A percentile compares a stretch with the other conserved stretches of the same genome.
These are phyloP conservation scores for Artibeus jamaicensis DNA, from an alignment of 2,797 vertebrate species.

Conservation along the genomic window DNA sequence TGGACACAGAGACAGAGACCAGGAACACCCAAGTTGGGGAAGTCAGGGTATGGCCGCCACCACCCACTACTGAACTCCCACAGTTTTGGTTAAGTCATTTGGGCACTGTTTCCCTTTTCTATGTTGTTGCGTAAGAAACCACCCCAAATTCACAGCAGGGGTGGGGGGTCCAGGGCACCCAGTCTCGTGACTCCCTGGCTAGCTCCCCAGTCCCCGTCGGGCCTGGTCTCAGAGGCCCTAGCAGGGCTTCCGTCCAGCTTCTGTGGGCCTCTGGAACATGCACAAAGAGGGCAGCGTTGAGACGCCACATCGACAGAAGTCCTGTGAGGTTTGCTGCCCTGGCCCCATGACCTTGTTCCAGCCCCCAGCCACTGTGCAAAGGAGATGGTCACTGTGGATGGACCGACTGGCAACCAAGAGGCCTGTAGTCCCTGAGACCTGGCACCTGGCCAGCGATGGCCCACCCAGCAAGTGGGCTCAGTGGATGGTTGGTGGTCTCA, in stretches of 20 bases:
- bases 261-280: fast-evolving
- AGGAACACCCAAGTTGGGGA: background rate
- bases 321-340: fast-evolving
- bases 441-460: fast-evolving
- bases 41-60: too few species aligned
- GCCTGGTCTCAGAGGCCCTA: background rate
- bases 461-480: background rate
- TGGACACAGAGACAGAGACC: background rate
- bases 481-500: background rate
- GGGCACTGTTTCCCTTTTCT: background rate
- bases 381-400: background rate
- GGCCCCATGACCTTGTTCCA: fast-evolving
- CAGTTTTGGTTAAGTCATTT: background rate
- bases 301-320: background rate
- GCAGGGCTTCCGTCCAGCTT: fast-evolving
- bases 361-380: fast-evolving
- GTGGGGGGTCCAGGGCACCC: background rate
- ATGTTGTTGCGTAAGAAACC: background rate
- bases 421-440: background rate
- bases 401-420: fast-evolving
- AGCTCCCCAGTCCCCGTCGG: fast-evolving
- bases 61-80: too few species aligned
- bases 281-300: background rate
- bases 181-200: background rate
- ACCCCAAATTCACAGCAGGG: background rate